Evolutionary conservation across 2,888 invertebrate species (phyloP).

Genomic region (Nomada lathburiana): DNA sequence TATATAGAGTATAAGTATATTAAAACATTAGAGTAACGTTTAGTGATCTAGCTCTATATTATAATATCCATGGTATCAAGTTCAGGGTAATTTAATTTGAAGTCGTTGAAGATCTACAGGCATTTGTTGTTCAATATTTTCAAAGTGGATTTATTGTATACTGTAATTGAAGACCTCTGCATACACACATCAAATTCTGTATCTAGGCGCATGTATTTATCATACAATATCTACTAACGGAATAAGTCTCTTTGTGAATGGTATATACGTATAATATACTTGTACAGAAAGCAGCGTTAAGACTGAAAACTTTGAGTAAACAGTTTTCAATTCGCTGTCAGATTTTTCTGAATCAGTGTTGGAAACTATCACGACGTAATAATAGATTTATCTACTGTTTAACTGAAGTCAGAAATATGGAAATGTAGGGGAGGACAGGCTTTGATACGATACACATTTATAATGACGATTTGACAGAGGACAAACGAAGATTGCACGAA

Average conservation of each 20-base stretch:
- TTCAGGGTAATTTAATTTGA: slow-evolving; percentile 44
- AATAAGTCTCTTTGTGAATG: slow-evolving; percentile 3
- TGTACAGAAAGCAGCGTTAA: slow-evolving; percentile 49
- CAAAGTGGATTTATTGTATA: not conserved
- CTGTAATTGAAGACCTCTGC: slow-evolving; percentile 15
- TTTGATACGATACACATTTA: slow-evolving; percentile 52
- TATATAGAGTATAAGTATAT: slow-evolving; percentile 20
- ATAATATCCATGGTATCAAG: slow-evolving; percentile 12
- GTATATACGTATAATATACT: slow-evolving; percentile 25
- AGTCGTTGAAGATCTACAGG: not conserved
- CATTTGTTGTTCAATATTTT: slow-evolving; percentile 11
- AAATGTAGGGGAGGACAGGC: slow-evolving; percentile 35
- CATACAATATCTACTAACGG: slow-evolving; percentile 1
- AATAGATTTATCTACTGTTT: not conserved
- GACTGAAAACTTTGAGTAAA: slow-evolving; percentile 41
- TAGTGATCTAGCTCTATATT: slow-evolving; percentile 12
- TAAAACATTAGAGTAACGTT: slow-evolving; percentile 12
- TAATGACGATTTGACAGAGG: slow-evolving; percentile 42
- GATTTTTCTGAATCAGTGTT: slow-evolving; percentile 24
- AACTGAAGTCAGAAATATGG: slow-evolving; percentile 14
- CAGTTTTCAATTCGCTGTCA: slow-evolving; percentile 36
- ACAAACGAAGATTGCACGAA: slow-evolving; percentile 33
- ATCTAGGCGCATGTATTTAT: slow-evolving; percentile 5
- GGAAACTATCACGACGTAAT: not conserved
- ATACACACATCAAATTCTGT: slow-evolving; percentile 3